These are phyloP conservation scores for Rhagonycha fulva DNA, from an alignment of 2,888 invertebrate species.

Conservation along the genomic window DNA sequence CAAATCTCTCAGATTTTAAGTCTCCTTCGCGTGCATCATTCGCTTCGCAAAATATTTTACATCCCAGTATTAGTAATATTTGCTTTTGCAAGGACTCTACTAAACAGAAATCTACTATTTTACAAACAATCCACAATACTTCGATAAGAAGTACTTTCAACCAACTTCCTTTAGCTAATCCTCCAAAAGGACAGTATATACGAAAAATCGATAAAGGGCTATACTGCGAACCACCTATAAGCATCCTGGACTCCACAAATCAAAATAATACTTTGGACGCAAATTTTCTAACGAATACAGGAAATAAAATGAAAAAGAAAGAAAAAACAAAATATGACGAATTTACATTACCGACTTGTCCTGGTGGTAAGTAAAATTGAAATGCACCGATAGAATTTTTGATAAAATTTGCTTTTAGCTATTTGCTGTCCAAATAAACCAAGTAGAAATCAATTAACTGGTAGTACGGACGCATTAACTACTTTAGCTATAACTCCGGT, in stretches of 20 bases:
- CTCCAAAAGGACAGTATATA: slow-evolving; percentile 42
- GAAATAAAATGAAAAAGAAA: slow-evolving; percentile 38
- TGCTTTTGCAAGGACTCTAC: slow-evolving; percentile 45
- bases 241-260: slow-evolving; percentile 39
- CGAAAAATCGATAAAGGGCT: slow-evolving; percentile 46
- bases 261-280: slow-evolving; percentile 26
- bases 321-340: slow-evolving; percentile 52
- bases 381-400: neutral
- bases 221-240: slow-evolving; percentile 33
- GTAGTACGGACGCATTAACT: slow-evolving; percentile 1
- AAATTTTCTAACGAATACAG: slow-evolving; percentile 42
- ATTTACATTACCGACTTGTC: slow-evolving; percentile 64
- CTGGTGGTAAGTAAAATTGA: slow-evolving; percentile 58
- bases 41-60: slow-evolving; percentile 43
- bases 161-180: slow-evolving; percentile 44
- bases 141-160: slow-evolving; percentile 37
- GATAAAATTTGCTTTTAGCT: slow-evolving; percentile 1
- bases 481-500: slow-evolving; percentile 8
- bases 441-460: slow-evolving; percentile 1
- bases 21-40: slow-evolving; percentile 42
- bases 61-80: slow-evolving; percentile 52
- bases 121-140: slow-evolving; percentile 41
- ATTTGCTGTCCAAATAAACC: neutral
- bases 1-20: slow-evolving; percentile 38
- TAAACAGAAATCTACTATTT: slow-evolving; percentile 45